phyloP scores from a whole-genome alignment of 2,113 vertebrate species.

The Coptodon rendalli region DNA sequence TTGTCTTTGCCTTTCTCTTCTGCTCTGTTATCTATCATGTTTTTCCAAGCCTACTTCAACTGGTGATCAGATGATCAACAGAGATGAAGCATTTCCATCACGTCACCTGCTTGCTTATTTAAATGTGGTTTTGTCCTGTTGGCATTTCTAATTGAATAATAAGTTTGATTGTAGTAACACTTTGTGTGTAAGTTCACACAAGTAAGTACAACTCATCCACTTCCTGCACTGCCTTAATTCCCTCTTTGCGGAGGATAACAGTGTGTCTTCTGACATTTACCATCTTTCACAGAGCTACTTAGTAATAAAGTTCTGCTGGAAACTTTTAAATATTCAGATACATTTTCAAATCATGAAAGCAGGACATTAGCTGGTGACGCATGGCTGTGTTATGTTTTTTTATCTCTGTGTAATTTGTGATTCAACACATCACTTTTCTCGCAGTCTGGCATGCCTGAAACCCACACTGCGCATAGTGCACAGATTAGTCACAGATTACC shows the following conservation, averaged over 20 bases:
- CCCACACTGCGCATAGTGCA: background rate
- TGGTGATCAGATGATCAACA: background rate
- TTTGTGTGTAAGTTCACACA: background rate
- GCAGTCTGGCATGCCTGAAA: background rate
- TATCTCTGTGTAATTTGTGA: background rate
- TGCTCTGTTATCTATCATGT: background rate
- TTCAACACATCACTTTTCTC: background rate
- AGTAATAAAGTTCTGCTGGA: background rate
- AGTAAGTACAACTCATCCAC: background rate
- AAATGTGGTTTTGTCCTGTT: background rate
- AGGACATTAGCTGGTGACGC: background rate
- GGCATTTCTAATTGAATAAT: background rate
- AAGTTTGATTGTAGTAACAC: background rate
- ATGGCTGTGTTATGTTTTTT: background rate
- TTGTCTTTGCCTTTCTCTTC: background rate
- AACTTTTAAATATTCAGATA: background rate
- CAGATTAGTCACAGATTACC: background rate
- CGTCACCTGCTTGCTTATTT: background rate
- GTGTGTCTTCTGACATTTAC: background rate
- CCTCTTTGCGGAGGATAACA: background rate
- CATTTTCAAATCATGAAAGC: background rate
- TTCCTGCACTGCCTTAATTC: background rate
- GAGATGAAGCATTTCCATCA: background rate
- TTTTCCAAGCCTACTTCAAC: background rate
- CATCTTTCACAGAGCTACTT: background rate